phyloP scores from a whole-genome alignment of 1,140 invertebrate genomes.

The Anadara kagoshimensis region DNA sequence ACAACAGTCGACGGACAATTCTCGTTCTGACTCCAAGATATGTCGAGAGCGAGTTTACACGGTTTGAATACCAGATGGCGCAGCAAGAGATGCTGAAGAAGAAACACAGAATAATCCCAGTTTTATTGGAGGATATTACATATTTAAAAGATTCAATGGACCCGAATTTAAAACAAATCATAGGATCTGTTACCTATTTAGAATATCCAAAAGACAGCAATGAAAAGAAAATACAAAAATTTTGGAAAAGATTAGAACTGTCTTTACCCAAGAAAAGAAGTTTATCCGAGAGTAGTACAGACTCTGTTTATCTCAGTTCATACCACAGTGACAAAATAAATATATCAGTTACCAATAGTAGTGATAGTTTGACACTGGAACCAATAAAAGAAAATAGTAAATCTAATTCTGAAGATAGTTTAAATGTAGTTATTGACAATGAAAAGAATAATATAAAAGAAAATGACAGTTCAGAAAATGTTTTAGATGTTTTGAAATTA shows the following conservation, averaged over 20 bases:
- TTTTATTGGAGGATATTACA: slow-evolving; percentile 58
- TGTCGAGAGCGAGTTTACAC: slow-evolving; percentile 59
- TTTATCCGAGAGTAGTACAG: slow-evolving; percentile 7
- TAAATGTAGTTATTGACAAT: too few species aligned
- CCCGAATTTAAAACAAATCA: slow-evolving; percentile 55
- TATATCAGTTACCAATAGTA: too few species aligned
- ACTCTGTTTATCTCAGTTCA: too few species aligned
- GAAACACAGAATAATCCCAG: slow-evolving; percentile 60
- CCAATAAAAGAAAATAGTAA: too few species aligned
- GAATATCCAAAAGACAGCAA: slow-evolving; percentile 48
- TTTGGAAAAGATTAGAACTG: slow-evolving; percentile 57
- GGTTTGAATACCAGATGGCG: slow-evolving; percentile 63
- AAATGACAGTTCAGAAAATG: too few species aligned
- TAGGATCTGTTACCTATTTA: slow-evolving; percentile 57
- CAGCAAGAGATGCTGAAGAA: slow-evolving; percentile 60
- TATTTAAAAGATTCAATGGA: slow-evolving; percentile 41
- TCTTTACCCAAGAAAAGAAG: slow-evolving; percentile 57
- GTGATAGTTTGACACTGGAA: too few species aligned
- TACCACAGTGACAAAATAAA: too few species aligned
- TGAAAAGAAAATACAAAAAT: slow-evolving; percentile 46
- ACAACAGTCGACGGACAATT: slow-evolving; percentile 59
- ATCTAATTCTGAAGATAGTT: too few species aligned
- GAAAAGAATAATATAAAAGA: too few species aligned
- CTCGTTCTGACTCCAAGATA: slow-evolving; percentile 55
- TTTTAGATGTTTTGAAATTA: too few species aligned